Evolutionary conservation across 2,888 invertebrate genomes (phyloP), one percentile per base, ranked within the genome.

Genomic region (Hydropsyche betteni): DNA sequence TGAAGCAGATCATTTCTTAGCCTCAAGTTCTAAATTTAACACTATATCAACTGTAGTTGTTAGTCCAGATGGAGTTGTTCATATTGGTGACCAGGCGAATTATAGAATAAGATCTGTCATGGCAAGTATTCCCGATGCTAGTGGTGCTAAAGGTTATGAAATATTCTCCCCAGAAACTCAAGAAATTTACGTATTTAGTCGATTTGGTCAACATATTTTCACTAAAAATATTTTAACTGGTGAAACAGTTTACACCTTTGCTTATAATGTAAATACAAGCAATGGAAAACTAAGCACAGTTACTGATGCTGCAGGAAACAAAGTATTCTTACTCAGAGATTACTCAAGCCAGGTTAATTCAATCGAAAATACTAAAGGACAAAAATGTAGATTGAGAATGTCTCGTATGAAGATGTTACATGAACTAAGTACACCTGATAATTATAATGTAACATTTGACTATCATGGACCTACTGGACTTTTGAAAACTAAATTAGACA

Each of bases 191-290:
- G 91, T 96, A 34, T 97, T 97, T 86, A 97, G 97, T 82, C 88
- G 96, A 80, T 96, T 97, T 82, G 99, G 99, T 0, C 98, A 98
- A 83, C 99, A 99, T 82, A 91, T 96, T 3, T 93, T 94, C 75
- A 98, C 98, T 0, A 93, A 93, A 80, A 97, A 97, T 82, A 97
- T 99, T 77, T 87, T 98, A n/a, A 98, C 98, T 0, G 96, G 96
- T 0, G 96, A 96, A 84, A 95, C 93, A 3, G 93, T 95, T 80
- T 98, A 97, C 83, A 91, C 94, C 2, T 99, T 98, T 83, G 94
- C 96, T 0, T 99, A 99, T 86, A 97, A 96, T 80, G 96, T 98
- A 0, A 98, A 98, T 83, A 98, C 98, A 0, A 97, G 96, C 82
- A 97, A 96, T 82, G 98, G 98, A 0, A 97, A 96, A 83, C 88